Evolutionary conservation across 2,113 vertebrate genomes (phyloP).

Genomic region (Calyptommatus sinebrachiatus): DNA sequence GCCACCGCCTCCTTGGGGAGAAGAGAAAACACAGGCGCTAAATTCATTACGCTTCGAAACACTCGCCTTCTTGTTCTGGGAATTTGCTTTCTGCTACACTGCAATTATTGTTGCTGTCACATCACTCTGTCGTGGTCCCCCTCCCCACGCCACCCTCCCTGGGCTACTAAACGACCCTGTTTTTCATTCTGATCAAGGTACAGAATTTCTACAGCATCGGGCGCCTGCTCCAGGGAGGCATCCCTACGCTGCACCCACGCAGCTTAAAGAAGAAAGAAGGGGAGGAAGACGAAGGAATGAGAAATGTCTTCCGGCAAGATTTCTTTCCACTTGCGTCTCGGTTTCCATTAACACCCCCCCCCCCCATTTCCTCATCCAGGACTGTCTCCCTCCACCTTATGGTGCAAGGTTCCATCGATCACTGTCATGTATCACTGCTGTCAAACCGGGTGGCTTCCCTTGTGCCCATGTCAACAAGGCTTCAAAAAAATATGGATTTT

Average conservation of each 20-base stretch:
- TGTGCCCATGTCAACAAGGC: constrained; percentile 18
- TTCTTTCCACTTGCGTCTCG: neutral
- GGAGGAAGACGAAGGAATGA: too few relatives aligned
- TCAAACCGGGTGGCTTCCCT: constrained; percentile 19
- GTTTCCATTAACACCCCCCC: neutral
- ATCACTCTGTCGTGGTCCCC: neutral
- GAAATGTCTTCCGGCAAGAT: neutral
- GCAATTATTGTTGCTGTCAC: neutral
- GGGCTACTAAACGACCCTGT: too few relatives aligned
- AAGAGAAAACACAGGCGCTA: neutral
- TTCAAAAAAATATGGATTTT: constrained; percentile 13
- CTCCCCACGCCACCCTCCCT: neutral
- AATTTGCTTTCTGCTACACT: neutral
- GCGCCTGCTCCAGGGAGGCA: too few relatives aligned
- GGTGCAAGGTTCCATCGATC: constrained; percentile 7
- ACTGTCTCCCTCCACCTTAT: constrained; percentile 19
- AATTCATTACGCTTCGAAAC: neutral
- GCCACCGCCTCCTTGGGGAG: neutral
- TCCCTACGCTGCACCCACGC: too few relatives aligned
- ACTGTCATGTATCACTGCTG: constrained; percentile 19
- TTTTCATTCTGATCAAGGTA: neutral
- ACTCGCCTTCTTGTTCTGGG: neutral
- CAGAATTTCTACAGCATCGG: neutral
- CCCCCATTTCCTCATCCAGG: constrained; percentile 12
- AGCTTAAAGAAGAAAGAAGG: neutral